A percentile compares a stretch with the other conserved stretches of the same genome.
Conservation (phyloP, 2,797 vertebrate species). For the Tapera naevia region DNA sequence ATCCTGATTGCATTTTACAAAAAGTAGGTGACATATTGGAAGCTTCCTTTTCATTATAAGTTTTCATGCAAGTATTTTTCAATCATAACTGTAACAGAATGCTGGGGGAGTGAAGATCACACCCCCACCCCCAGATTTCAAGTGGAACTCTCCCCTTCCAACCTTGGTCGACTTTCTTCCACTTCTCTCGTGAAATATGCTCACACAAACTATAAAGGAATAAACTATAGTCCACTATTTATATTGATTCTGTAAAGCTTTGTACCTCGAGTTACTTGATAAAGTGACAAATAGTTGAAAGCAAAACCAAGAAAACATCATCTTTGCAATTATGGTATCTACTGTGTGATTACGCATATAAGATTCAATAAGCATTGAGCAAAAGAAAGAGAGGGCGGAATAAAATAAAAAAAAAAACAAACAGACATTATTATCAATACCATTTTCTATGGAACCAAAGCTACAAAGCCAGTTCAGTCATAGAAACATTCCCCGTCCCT, state of each 20-base stretch:
- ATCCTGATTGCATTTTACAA: background rate
- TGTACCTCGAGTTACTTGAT: background rate
- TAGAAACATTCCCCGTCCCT: background rate
- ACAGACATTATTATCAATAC: background rate
- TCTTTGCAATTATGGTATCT: background rate
- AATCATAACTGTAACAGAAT: background rate
- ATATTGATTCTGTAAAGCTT: background rate
- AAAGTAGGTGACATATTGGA: background rate
- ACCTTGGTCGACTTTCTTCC: background rate
- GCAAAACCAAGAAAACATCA: accelerated
- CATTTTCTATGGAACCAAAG: background rate
- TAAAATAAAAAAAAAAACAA: too few species aligned
- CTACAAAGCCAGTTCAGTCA: background rate
- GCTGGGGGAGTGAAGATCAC: background rate
- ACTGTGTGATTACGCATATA: background rate
- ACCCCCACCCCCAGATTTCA: background rate
- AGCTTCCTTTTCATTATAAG: background rate
- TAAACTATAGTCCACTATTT: background rate
- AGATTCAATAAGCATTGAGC: background rate
- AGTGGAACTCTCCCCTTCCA: background rate
- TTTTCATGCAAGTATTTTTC: background rate
- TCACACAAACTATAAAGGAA: background rate
- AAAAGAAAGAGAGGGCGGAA: background rate
- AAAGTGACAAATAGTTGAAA: background rate
- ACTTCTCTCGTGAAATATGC: background rate